A percentile compares a stretch with the other conserved stretches of the same genome.
Conservation (phyloP, 2,113 vertebrate species). For the Alectura lathami region DNA sequence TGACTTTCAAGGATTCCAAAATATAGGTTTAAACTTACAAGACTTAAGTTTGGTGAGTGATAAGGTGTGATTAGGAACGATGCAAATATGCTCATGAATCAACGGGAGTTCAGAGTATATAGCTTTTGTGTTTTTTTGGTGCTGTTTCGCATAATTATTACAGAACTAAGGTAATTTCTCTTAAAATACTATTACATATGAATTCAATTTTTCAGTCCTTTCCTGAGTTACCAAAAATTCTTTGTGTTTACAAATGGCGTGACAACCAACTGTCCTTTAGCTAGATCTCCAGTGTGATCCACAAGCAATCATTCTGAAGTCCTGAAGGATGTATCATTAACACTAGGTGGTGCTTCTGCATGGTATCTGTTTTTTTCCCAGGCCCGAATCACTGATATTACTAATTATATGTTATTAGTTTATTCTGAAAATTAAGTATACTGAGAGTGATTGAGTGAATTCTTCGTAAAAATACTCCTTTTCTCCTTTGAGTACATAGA, state of each 20-base stretch:
- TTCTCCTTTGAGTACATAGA: background rate
- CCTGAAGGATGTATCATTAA: background rate
- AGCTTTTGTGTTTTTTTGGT: background rate
- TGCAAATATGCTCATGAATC: background rate
- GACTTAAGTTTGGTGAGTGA: background rate
- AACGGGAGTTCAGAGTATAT: background rate
- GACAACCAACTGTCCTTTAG: background rate
- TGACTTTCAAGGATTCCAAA: background rate
- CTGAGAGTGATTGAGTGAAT: background rate
- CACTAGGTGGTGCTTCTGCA: background rate
- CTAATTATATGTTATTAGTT: background rate
- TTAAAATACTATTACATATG: background rate
- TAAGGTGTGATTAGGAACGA: background rate
- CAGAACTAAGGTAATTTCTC: background rate
- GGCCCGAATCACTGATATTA: background rate
- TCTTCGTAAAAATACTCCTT: background rate
- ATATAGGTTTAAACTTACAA: background rate
- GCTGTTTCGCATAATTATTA: background rate
- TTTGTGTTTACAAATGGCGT: background rate
- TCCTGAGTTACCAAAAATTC: background rate
- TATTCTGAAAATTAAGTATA: background rate
- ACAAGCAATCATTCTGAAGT: background rate
- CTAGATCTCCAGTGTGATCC: background rate
- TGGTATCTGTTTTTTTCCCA: background rate
- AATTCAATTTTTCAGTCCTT: background rate